Conservation (phyloP, 30 jellyfish, hydroid and myxozoan species). For the Aurelia coerulea region DNA sequence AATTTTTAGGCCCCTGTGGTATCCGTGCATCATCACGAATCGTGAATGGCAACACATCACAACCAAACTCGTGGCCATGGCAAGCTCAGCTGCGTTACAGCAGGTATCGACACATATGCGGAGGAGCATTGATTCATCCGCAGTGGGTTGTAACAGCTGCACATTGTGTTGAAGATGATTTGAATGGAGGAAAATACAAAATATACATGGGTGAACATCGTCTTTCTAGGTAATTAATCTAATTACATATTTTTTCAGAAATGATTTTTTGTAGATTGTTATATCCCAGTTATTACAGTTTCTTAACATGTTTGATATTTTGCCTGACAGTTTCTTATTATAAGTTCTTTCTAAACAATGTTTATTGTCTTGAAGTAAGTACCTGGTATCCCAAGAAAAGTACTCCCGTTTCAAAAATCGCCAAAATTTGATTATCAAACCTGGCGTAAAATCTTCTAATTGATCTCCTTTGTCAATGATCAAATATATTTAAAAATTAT, state of each 20-base stretch:
- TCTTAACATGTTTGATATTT: not conserved
- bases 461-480: no score
- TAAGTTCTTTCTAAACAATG: no score
- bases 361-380: no score
- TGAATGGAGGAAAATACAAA: not conserved
- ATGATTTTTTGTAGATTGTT: not conserved
- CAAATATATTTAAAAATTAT: no score
- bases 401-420: no score
- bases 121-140: slow-evolving; percentile 6
- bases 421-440: no score
- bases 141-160: slow-evolving; percentile 24
- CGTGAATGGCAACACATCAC: slow-evolving; percentile 34
- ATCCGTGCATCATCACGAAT: slow-evolving; percentile 15
- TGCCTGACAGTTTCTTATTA: no score
- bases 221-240: not conserved
- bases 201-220: slow-evolving; percentile 17
- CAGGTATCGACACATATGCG: slow-evolving; percentile 2
- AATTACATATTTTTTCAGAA: not conserved
- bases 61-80: slow-evolving; percentile 38
- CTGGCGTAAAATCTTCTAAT: no score
- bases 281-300: no score
- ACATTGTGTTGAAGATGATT: slow-evolving; percentile 22
- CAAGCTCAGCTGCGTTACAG: slow-evolving; percentile 26
- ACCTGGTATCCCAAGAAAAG: no score
- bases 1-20: slow-evolving; percentile 9